Conservation (phyloP, 2,113 vertebrate genomes). For the Grallaria varia region DNA sequence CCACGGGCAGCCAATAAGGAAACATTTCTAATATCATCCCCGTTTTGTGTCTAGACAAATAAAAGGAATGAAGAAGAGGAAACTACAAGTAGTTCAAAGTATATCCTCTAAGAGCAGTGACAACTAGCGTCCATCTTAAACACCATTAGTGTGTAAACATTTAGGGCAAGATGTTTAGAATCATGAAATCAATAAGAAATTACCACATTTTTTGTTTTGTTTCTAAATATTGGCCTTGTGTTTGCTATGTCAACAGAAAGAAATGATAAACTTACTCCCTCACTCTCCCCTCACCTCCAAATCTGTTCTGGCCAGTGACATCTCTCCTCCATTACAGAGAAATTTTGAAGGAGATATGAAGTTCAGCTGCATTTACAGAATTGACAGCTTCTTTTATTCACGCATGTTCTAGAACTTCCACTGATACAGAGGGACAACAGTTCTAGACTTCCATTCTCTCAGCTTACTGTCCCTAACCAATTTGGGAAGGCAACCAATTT, state of each 20-base stretch:
- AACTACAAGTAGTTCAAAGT: constrained; percentile 50
- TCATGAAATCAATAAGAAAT: background rate
- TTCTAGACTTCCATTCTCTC: background rate
- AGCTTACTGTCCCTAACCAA: background rate
- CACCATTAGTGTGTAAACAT: background rate
- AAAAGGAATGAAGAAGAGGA: constrained; percentile 56
- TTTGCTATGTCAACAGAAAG: constrained; percentile 50
- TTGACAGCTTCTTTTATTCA: background rate
- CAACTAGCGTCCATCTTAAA: background rate
- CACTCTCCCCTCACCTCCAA: background rate
- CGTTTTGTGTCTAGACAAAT: constrained; percentile 66
- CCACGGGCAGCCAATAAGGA: constrained; percentile 60
- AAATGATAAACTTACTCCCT: constrained; percentile 4
- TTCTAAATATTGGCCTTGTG: constrained; percentile 47
- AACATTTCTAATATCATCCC: constrained; percentile 65
- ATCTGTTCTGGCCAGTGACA: background rate
- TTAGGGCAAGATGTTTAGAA: background rate
- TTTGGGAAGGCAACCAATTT: background rate
- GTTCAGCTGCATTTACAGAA: background rate
- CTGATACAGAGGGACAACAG: background rate
- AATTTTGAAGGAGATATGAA: background rate
- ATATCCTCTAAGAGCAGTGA: constrained; percentile 30
- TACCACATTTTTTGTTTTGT: background rate
- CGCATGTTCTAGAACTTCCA: background rate
- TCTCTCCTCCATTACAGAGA: background rate